Evolutionary conservation across 2,113 vertebrate species (phyloP), one percentile per base, ranked within the genome.

Genomic region (Casuarius casuarius): DNA sequence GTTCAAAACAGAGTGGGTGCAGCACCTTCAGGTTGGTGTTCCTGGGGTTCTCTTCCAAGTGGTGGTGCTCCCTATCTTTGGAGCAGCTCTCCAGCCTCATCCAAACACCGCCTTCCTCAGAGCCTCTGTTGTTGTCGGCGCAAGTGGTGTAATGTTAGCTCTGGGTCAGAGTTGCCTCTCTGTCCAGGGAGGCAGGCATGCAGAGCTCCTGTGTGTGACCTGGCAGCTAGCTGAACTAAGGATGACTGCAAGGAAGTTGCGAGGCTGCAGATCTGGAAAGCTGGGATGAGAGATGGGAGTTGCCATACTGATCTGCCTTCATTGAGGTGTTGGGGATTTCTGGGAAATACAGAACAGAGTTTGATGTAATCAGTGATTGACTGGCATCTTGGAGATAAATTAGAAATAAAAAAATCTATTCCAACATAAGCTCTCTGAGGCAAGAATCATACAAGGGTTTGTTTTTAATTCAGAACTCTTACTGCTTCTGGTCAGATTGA

Each of bases 101-200:
- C 22, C 21, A 20, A 0, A 12, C 38, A 28, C 20, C 12, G 29
- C 12, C 9, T 56, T 48, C 31, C 20, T 22, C 26, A 40, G 3
- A 23, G 23, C 8, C 3, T 74, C 16, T 87, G 11, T 78, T 87
- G 84, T 58, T 73, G 17, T 48, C 63, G 58, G 38, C 51, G 28
- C 48, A 46, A 42, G 91, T 10, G 31, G 56, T 33, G 29, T 31
- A 59, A 18, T 33, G 29, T 12, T 76, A 67, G 48, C 49, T 54
- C 42, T 89, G 65, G 73, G 46, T 92, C 42, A 1, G 7, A 31
- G 49, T 65, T 59, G 49, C 33, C 40, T 3, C 2, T 70, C 54
- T 89, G 18, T 35, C 19, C 3, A 40, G 22, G 48, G 7, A 23
- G n/a, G 33, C 42, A 44, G 15, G 19, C 1, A 0, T 1, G 9